Percentiles rank a stretch among this genome's conserved stretches.
Conservation (phyloP, 2,888 invertebrate species). For the Argyresthia albistria region DNA sequence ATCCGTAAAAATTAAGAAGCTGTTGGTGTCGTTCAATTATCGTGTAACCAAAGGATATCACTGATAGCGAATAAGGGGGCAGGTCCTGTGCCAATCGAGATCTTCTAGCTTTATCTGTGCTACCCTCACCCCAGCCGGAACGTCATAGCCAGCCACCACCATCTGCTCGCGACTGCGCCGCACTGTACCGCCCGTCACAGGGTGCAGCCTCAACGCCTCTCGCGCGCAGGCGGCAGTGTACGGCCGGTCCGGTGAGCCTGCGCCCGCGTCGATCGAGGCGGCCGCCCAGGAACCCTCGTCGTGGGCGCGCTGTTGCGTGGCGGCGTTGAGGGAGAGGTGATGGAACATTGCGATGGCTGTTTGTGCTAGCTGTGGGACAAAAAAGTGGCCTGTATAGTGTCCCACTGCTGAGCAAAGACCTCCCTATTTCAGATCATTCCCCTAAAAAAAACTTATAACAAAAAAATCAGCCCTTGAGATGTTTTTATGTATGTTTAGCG, state of each 20-base stretch:
- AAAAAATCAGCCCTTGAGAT: too few relatives aligned
- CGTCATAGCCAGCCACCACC: slow-evolving; percentile 44
- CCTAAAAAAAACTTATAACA: too few relatives aligned
- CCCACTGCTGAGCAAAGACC: too few relatives aligned
- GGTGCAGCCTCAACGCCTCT: slow-evolving; percentile 53
- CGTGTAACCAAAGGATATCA: too few relatives aligned
- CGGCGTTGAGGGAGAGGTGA: slow-evolving; percentile 55
- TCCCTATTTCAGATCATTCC: too few relatives aligned
- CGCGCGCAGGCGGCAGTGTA: slow-evolving; percentile 42
- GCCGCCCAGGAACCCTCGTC: slow-evolving; percentile 50
- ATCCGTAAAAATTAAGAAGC: too few relatives aligned
- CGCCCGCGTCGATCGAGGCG: slow-evolving; percentile 36
- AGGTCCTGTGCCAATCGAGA: too few relatives aligned
- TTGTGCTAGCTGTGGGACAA: slow-evolving; percentile 42
- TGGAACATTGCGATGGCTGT: slow-evolving; percentile 53
- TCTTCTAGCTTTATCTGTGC: too few relatives aligned
- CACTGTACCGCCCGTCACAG: slow-evolving; percentile 54
- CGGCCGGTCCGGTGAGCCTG: slow-evolving; percentile 27
- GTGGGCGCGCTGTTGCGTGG: slow-evolving; percentile 52
- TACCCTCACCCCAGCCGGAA: slow-evolving; percentile 12
- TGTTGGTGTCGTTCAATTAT: too few relatives aligned
- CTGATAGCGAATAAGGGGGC: too few relatives aligned
- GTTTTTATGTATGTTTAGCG: too few relatives aligned
- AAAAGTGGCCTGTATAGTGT: too few relatives aligned
- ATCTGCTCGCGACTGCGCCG: slow-evolving; percentile 37